These are phyloP conservation scores for Hirtodrosophila trivittata DNA, from an alignment of 2,888 invertebrate genomes.

Conservation along the genomic window DNA sequence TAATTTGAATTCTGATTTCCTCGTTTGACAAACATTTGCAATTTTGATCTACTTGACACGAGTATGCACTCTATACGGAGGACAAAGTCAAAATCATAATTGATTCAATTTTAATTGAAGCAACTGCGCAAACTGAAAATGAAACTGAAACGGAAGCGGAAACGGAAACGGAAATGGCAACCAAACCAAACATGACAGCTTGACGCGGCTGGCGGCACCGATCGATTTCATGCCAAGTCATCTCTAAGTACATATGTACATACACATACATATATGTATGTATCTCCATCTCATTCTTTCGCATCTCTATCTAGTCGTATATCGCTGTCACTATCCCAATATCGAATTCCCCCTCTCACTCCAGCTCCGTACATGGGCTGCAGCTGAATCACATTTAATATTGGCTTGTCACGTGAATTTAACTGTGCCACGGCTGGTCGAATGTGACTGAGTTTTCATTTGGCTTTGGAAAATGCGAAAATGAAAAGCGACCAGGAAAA, in stretches of 20 bases:
- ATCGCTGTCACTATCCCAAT: background rate
- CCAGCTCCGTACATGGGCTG: slow-evolving; percentile 24
- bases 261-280: background rate
- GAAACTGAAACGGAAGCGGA: slow-evolving; percentile 30
- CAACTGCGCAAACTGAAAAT: slow-evolving; percentile 36
- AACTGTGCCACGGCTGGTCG: slow-evolving; percentile 61
- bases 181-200: slow-evolving; percentile 53
- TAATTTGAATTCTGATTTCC: too few species aligned
- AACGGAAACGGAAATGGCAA: slow-evolving; percentile 40
- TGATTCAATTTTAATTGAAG: slow-evolving; percentile 73
- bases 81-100: slow-evolving; percentile 71
- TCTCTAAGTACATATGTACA: background rate
- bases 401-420: slow-evolving; percentile 78
- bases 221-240: slow-evolving; percentile 61
- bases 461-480: slow-evolving; percentile 40
- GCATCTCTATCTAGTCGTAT: slow-evolving; percentile 1
- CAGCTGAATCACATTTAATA: slow-evolving; percentile 74
- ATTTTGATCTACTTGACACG: slow-evolving; percentile 18
- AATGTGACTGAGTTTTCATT: slow-evolving; percentile 50
- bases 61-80: slow-evolving; percentile 31
- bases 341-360: background rate
- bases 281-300: background rate
- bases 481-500: slow-evolving; percentile 9
- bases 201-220: slow-evolving; percentile 44
- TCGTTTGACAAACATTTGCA: too few species aligned